A percentile compares a stretch with the other conserved stretches of the same genome.
These are phyloP conservation scores for Argopecten irradians DNA, from an alignment of 1,140 invertebrate species.

Conservation along the genomic window DNA sequence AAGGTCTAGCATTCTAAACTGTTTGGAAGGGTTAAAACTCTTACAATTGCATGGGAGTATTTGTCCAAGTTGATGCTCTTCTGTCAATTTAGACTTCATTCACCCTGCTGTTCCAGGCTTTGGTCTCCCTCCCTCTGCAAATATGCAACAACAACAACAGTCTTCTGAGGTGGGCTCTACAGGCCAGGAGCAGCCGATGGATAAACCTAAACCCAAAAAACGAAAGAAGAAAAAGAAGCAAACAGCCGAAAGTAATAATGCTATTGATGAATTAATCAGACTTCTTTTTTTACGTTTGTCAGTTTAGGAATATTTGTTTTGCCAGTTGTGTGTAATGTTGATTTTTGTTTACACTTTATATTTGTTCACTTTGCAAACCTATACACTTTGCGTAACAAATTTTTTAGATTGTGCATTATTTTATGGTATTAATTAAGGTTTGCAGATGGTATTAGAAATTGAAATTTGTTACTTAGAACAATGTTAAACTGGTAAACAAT, in stretches of 20 bases:
- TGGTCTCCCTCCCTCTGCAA: conserved; percentile 56
- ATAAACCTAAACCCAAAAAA: conserved; percentile 69
- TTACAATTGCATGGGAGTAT: conserved; percentile 24
- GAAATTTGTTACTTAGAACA: too few relatives aligned
- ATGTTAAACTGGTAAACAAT: too few relatives aligned
- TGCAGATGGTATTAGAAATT: too few relatives aligned
- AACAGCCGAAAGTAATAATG: conserved; percentile 59
- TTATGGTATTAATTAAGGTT: too few relatives aligned
- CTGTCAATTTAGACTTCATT: conserved; percentile 42
- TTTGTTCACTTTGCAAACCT: too few relatives aligned
- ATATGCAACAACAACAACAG: conserved; percentile 29
- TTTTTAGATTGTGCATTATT: too few relatives aligned
- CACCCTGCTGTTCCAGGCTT: conserved; percentile 66
- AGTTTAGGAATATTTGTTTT: not conserved
- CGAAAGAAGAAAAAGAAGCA: conserved; percentile 71
- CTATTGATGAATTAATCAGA: not conserved
- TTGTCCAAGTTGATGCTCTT: conserved; percentile 20
- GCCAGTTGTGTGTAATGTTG: not conserved
- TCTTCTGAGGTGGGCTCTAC: conserved; percentile 52
- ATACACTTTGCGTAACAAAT: too few relatives aligned
- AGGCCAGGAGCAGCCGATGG: conserved; percentile 42
- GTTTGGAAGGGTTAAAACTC: not conserved
- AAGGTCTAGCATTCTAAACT: not conserved
- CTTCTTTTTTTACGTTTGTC: not conserved
- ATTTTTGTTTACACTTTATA: not conserved